Evolutionary conservation across 2,888 invertebrate genomes (phyloP), one percentile per base, ranked within the genome.

Genomic region (Eulithis testata): DNA sequence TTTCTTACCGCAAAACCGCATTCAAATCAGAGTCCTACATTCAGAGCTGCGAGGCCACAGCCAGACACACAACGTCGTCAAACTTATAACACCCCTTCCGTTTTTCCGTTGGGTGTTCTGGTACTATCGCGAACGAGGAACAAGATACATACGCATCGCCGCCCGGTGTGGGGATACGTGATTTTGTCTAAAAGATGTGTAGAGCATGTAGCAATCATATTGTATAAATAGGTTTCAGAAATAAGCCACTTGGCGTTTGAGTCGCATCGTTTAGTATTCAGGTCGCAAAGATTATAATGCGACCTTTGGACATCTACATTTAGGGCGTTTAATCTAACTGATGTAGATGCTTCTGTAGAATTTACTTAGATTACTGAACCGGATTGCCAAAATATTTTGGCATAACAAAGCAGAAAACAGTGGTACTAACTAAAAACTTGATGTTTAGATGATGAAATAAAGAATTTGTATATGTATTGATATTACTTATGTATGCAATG

Each of bases 221-320:
- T 47, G 31, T 55, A 53, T 51, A 65, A 65, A 55, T 60, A 66
- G 53, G 21, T 55, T 61, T 66, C 54, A 65, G 65, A 59, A 60
- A 60, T 60, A 66, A 52, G 59, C 49, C 56, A 63, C 56, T 63
- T 56, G 55, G 60, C 63, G 52, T 50, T 56, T 60, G 60, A 60
- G 53, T 66, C 47, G 60, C 57, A 63, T 54, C 40, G 51, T 65
- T 60, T 59, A 57, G 47, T 64, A 68, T 69, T 62, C 58, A 69
- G 71, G 71, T 68, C 69, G 55, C 52, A 69, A 70, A 60, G 68
- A 73, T 73, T 71, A 70, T 60, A 65, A 63, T 58, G 57, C 66
- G 64, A 68, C 66, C 71, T 73, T 70, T 70, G 71, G 58, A 59
- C 67, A 63, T 63, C 54, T 66, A 63, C 53, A 65, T 64, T 67